Evolutionary conservation across 2,113 vertebrate genomes (phyloP).

Genomic region (Lasiurus cinereus): DNA sequence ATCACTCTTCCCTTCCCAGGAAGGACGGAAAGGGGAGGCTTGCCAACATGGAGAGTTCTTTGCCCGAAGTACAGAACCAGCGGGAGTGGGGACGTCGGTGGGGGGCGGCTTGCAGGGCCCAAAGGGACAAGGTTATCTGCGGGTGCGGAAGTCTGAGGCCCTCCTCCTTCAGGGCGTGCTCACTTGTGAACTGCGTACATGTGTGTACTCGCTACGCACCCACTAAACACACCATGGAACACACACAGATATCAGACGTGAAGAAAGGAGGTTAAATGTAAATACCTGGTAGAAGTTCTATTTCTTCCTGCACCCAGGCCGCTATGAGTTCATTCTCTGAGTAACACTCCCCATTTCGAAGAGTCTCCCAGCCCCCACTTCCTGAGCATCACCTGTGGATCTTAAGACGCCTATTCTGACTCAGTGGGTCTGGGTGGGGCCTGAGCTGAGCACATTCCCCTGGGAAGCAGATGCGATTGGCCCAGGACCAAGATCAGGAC

Average conservation of each 20-base stretch:
- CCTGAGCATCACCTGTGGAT: background rate
- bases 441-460: background rate
- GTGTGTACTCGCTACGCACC: background rate
- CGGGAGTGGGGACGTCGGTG: background rate
- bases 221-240: background rate
- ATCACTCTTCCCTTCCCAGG: background rate
- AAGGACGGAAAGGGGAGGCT: background rate
- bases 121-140: too few relatives aligned
- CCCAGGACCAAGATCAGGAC: too few relatives aligned
- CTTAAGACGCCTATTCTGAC: background rate
- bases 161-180: background rate
- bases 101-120: rapidly evolving
- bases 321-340: background rate
- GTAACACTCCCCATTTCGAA: background rate
- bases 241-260: background rate
- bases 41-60: background rate
- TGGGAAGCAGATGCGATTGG: too few relatives aligned
- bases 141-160: background rate
- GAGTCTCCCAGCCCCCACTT: background rate
- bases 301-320: background rate
- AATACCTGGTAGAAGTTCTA: background rate
- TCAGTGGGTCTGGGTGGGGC: background rate
- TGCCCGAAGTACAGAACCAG: too few relatives aligned
- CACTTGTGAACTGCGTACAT: background rate
- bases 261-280: background rate